Base-by-base conservation (phyloP, 2,113 vertebrate species). In the Spermophilus dauricus region DNA sequence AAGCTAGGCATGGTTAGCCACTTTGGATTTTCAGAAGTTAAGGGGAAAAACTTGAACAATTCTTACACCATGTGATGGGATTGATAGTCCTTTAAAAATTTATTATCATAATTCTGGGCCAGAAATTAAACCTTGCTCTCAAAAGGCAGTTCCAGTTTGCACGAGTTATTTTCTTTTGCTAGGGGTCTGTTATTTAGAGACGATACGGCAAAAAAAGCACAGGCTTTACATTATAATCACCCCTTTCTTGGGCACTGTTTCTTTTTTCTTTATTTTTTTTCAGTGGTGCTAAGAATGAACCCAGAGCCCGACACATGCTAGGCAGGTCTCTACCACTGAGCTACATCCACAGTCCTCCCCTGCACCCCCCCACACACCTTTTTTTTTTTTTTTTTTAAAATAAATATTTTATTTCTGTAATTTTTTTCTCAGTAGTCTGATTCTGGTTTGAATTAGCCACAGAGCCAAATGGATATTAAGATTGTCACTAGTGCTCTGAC, bases 321-420 rank as follows among this genome's bases (percentile, higher is more conserved):
- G 56, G 13, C 30, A 42, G 37, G 56, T 22, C 20, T 37, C 11
- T n/a, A 14, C 34, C 20, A 73, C 70, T 73, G 70, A 20, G 70
- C 3, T 72, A 10, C n/a, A 37, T 24, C 17, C n/a, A 32, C 8
- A 72, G 18, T 12, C 67, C 67, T 87, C 73, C 37, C 45, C 48
- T 9, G 45, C 45, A 45, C 8, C 45, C 45, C 45, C 45, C 42
- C 42, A 39, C 39, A 3, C 45, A 9, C 70, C n/a, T 24, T 3
- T 32, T 72, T 39, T 28, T 86, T 48, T 45, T 34, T 28, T 51
- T 89, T 51, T 37, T 8, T 45, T 1, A 45, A 34, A 42, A 83
- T 13, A 89, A 84, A 88, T 87, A 93, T 45, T 81, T 94, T 96
- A 42, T 94, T 89, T 53, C 48, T 92, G 0, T 70, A 30, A 81